Percentiles rank a stretch among this genome's conserved stretches.
phyloP scores from a whole-genome alignment of 1,140 invertebrate genomes.

The Acromyrmex echinatior region DNA sequence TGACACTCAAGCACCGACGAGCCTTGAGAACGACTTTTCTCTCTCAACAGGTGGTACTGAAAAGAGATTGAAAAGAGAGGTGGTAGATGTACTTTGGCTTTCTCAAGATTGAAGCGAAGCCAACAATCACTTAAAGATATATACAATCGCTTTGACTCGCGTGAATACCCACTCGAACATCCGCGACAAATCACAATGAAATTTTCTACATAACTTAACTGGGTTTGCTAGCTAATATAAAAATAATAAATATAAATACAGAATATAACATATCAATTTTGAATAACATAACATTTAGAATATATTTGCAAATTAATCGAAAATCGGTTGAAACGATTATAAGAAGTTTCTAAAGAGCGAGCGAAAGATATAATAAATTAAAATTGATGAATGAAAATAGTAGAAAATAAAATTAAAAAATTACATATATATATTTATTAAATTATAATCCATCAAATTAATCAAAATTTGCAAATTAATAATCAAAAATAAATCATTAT shows the following conservation, averaged over 20 bases:
- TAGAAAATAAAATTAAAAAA: neutral
- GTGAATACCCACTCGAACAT: slow-evolving; percentile 12
- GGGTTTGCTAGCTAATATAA: neutral
- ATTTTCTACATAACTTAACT: neutral
- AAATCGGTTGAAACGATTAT: neutral
- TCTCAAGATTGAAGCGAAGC: slow-evolving; percentile 35
- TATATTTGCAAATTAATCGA: neutral
- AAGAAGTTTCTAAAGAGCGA: neutral
- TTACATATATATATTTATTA: neutral
- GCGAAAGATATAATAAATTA: neutral
- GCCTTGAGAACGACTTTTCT: slow-evolving; percentile 61
- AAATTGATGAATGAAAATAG: neutral
- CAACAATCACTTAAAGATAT: slow-evolving; percentile 50
- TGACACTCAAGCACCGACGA: slow-evolving; percentile 35
- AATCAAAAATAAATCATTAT: neutral
- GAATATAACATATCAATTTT: neutral
- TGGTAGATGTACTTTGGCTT: neutral
- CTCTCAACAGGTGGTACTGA: slow-evolving; percentile 71
- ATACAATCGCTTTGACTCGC: slow-evolving; percentile 2
- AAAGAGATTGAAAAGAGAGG: slow-evolving; percentile 17
- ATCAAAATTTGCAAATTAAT: slow-evolving; percentile 5
- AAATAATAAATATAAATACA: neutral
- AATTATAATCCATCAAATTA: neutral
- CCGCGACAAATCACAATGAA: neutral
- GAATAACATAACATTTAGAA: too few species aligned